Percentiles rank a stretch among this genome's conserved stretches.
phyloP scores from a whole-genome alignment of 2,797 vertebrate species.

The Urosaurus nigricauda region DNA sequence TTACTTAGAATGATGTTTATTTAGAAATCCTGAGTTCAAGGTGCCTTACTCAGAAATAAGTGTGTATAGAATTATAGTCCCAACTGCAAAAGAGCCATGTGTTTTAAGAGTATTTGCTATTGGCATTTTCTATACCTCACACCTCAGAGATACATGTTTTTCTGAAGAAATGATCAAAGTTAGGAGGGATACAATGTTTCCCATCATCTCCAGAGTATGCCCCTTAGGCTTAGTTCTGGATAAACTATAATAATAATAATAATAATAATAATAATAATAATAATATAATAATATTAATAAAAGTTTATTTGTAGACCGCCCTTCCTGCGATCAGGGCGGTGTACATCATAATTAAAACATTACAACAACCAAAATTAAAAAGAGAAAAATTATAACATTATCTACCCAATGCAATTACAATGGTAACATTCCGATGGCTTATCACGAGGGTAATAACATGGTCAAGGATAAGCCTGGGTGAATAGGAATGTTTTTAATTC shows the following conservation, averaged over 20 bases:
- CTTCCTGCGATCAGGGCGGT: too few species aligned
- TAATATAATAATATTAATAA: too few species aligned
- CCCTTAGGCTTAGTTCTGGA: not conserved
- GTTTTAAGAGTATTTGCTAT: not conserved
- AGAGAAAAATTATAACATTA: too few species aligned
- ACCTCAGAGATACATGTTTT: not conserved
- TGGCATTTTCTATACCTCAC: not conserved
- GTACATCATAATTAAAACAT: too few species aligned
- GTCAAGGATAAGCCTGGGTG: too few species aligned
- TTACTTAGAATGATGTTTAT: not conserved
- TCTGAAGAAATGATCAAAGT: not conserved
- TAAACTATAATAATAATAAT: not conserved
- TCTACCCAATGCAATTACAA: too few species aligned
- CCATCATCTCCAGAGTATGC: not conserved
- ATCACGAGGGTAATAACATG: too few species aligned
- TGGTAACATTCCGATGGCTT: too few species aligned
- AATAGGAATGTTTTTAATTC: too few species aligned
- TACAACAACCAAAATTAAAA: too few species aligned
- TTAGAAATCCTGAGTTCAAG: not conserved
- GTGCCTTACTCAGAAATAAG: not conserved
- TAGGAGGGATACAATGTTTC: not conserved
- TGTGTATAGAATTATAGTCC: not conserved
- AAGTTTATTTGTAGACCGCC: too few species aligned
- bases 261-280: too few species aligned
- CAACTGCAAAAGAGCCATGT: not conserved